Evolutionary conservation across 2,888 invertebrate genomes (phyloP).

Genomic region (Synergus umbraculus): DNA sequence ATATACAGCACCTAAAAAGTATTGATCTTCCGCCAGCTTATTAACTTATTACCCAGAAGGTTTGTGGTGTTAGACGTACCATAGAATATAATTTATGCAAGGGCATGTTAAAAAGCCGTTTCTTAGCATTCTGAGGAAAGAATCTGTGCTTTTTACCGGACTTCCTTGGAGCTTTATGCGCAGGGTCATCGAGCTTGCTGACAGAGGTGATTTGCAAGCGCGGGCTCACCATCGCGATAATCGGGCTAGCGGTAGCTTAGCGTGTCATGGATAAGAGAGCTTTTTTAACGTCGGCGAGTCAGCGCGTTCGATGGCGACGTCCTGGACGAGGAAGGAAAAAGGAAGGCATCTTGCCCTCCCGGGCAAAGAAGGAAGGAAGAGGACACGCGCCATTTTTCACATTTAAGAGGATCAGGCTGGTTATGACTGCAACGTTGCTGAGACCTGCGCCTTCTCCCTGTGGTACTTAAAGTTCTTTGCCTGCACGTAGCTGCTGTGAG

Average conservation of each 20-base stretch:
- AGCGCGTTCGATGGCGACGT: conserved; percentile 60
- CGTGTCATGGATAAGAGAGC: conserved; percentile 50
- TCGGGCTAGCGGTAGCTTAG: conserved; percentile 53
- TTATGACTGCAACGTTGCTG: conserved; percentile 55
- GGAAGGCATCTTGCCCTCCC: background rate
- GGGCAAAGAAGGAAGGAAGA: background rate
- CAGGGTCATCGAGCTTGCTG: conserved; percentile 49
- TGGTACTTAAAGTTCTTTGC: conserved; percentile 33
- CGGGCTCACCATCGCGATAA: conserved; percentile 54
- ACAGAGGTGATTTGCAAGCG: conserved; percentile 52
- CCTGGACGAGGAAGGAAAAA: background rate
- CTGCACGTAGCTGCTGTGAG: conserved; percentile 18
- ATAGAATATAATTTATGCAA: conserved; percentile 16
- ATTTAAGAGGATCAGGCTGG: conserved; percentile 63
- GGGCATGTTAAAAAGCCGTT: conserved; percentile 27
- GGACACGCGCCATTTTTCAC: conserved; percentile 57
- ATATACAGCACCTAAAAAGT: background rate
- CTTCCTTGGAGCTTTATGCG: conserved; percentile 13
- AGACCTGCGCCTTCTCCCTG: conserved; percentile 28
- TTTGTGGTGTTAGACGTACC: background rate
- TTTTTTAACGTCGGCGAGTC: conserved; percentile 62
- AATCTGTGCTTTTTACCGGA: conserved; percentile 34
- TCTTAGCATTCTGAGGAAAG: conserved; percentile 21
- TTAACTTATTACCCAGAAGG: background rate
- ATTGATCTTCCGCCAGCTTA: background rate